Conservation (phyloP, 2,797 vertebrate genomes). For the Amniataba percoides region DNA sequence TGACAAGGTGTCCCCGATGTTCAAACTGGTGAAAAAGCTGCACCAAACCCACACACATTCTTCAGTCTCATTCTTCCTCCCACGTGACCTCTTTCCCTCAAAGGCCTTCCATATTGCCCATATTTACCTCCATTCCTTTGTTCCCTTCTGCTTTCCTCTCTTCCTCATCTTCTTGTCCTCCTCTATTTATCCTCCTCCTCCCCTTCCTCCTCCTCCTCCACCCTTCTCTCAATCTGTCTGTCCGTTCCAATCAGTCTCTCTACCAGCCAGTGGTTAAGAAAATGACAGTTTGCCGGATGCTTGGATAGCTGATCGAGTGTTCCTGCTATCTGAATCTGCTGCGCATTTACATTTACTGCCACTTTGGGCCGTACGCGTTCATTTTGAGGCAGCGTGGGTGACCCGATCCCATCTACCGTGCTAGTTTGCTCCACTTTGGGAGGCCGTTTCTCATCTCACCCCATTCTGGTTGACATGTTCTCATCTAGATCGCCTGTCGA, state of each 20-base stretch:
- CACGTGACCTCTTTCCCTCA: slow-evolving; percentile 19
- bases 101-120: slow-evolving; percentile 39
- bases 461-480: slow-evolving; percentile 62
- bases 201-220: slow-evolving; percentile 13
- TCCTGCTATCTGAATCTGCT: slow-evolving; percentile 84
- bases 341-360: slow-evolving; percentile 73
- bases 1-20: slow-evolving; percentile 7
- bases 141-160: slow-evolving; percentile 33
- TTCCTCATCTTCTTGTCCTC: slow-evolving; percentile 68
- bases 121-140: slow-evolving; percentile 32
- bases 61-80: slow-evolving; percentile 32
- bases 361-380: slow-evolving; percentile 18
- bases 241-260: slow-evolving; percentile 87
- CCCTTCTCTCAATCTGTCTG: slow-evolving; percentile 80
- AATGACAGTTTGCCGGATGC: slow-evolving; percentile 83
- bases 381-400: slow-evolving; percentile 33
- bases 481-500: slow-evolving; percentile 55
- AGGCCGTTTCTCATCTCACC: slow-evolving; percentile 66
- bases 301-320: slow-evolving; percentile 88
- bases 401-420: slow-evolving; percentile 49
- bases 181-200: slow-evolving; percentile 58
- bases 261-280: slow-evolving; percentile 78
- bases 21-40: slow-evolving; percentile 56
- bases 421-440: slow-evolving; percentile 65
- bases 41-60: slow-evolving; percentile 21